A percentile compares a stretch with the other conserved stretches of the same genome.
Evolutionary conservation across 2,888 invertebrate genomes (phyloP).

Genomic region (Tetragnatha montana): DNA sequence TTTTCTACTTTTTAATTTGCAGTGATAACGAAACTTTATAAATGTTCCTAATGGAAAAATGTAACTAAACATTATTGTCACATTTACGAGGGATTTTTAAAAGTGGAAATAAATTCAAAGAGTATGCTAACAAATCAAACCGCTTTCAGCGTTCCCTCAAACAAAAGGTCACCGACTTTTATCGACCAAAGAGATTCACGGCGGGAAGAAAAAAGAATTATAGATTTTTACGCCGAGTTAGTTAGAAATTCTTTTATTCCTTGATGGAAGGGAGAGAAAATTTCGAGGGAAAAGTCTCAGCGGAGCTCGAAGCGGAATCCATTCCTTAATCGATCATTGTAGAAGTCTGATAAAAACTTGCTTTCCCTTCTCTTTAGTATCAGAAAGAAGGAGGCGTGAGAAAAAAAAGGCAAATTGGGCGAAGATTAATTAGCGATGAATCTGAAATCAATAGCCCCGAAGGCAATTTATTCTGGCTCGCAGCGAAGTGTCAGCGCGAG

Average conservation of each 20-base stretch:
- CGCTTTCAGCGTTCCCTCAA: background rate
- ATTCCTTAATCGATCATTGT: background rate
- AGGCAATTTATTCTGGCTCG: background rate
- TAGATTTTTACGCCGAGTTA: slow-evolving; percentile 18
- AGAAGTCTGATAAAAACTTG: background rate
- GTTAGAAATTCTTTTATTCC: slow-evolving; percentile 16
- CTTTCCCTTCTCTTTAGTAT: background rate
- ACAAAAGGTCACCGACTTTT: slow-evolving; percentile 19
- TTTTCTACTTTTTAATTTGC: no score
- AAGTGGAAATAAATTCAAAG: no score
- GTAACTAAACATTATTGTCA: no score
- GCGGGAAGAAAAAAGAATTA: slow-evolving; percentile 17
- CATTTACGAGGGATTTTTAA: no score
- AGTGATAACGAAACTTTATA: no score
- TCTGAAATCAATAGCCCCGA: slow-evolving; percentile 1
- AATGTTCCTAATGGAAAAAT: no score
- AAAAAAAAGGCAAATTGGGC: background rate
- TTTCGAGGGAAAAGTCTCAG: slow-evolving; percentile 1
- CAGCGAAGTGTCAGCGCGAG: background rate
- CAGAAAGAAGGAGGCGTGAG: background rate
- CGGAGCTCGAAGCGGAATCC: background rate
- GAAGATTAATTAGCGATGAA: background rate
- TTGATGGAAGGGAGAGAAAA: slow-evolving; percentile 4
- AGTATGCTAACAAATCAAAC: no score
- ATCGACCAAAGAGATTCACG: background rate